These are phyloP conservation scores for Lamprologus lemairii DNA, from an alignment of 2,113 vertebrate species.

Conservation along the genomic window DNA sequence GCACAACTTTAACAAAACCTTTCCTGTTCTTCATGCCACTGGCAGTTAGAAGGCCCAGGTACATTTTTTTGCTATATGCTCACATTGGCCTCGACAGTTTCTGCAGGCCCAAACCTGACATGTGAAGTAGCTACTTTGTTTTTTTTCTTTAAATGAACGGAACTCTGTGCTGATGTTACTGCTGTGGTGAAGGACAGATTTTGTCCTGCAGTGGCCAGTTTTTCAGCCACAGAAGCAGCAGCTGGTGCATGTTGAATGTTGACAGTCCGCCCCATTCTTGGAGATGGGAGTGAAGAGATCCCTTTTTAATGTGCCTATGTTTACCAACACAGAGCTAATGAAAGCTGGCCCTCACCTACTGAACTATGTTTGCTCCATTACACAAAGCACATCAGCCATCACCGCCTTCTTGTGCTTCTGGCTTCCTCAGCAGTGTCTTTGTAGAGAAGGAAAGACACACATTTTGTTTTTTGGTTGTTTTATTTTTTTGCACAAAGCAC, in stretches of 20 bases:
- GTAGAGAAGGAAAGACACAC: slow-evolving; percentile 8
- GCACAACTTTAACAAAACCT: not conserved
- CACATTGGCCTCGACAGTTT: not conserved
- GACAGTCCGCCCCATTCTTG: not conserved
- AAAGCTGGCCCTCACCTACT: slow-evolving; percentile 7
- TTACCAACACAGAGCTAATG: slow-evolving; percentile 46
- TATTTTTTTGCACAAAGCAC: slow-evolving; percentile 65
- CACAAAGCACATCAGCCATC: slow-evolving; percentile 34
- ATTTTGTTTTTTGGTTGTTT: not conserved
- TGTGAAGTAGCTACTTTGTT: not conserved
- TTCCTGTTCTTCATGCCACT: not conserved
- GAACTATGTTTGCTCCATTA: slow-evolving; percentile 6
- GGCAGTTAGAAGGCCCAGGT: not conserved
- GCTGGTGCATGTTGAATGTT: slow-evolving; percentile 46
- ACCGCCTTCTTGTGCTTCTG: not conserved
- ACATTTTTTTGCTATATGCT: not conserved
- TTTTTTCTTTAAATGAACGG: not conserved
- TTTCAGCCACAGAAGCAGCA: slow-evolving; percentile 13
- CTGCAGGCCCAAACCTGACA: not conserved
- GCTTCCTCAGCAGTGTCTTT: slow-evolving; percentile 9
- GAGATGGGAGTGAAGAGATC: slow-evolving; percentile 29
- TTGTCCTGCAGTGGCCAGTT: slow-evolving; percentile 25
- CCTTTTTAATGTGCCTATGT: slow-evolving; percentile 56
- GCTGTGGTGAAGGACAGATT: slow-evolving; percentile 1
- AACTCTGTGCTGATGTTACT: slow-evolving; percentile 4